Conservation (phyloP, 2,113 vertebrate species). For the Zingel zingel region DNA sequence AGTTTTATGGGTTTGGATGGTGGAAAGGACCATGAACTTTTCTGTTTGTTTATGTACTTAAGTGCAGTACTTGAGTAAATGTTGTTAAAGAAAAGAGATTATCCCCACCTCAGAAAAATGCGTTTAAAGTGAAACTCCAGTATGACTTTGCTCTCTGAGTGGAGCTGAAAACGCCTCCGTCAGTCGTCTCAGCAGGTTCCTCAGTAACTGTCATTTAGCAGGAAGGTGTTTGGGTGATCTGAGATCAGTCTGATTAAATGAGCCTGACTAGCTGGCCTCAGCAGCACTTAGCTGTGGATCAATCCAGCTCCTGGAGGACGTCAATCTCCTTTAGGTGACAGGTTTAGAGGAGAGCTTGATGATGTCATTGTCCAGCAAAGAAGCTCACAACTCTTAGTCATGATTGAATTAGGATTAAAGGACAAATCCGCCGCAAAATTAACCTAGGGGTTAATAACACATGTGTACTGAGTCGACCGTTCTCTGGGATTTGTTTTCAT, state of each 20-base stretch:
- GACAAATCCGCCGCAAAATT: too few species aligned
- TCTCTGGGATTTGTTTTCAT: too few species aligned
- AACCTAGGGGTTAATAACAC: too few species aligned
- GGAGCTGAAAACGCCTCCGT: background rate
- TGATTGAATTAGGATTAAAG: conserved; percentile 34
- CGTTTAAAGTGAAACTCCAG: background rate
- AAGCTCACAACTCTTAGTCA: conserved; percentile 42
- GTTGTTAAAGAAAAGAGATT: background rate
- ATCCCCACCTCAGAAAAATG: background rate
- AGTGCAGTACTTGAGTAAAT: too few species aligned
- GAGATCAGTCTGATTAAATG: conserved; percentile 64
- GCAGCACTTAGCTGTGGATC: conserved; percentile 57
- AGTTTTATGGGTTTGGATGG: background rate
- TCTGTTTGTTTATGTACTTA: too few species aligned
- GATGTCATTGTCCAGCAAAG: conserved; percentile 44
- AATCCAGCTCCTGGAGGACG: conserved; percentile 37
- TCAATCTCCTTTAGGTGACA: conserved; percentile 67
- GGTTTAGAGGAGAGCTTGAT: conserved; percentile 54
- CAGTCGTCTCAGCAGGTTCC: conserved; percentile 6
- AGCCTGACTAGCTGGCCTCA: conserved; percentile 35
- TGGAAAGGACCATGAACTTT: background rate
- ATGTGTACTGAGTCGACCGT: too few species aligned
- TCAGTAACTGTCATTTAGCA: conserved; percentile 6
- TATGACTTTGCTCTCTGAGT: background rate
- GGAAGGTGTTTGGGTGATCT: conserved; percentile 46